Percentiles rank a stretch among this genome's conserved stretches.
Evolutionary conservation across 1,140 invertebrate genomes (phyloP).

Genomic region (Scaptomyza pallida): DNA sequence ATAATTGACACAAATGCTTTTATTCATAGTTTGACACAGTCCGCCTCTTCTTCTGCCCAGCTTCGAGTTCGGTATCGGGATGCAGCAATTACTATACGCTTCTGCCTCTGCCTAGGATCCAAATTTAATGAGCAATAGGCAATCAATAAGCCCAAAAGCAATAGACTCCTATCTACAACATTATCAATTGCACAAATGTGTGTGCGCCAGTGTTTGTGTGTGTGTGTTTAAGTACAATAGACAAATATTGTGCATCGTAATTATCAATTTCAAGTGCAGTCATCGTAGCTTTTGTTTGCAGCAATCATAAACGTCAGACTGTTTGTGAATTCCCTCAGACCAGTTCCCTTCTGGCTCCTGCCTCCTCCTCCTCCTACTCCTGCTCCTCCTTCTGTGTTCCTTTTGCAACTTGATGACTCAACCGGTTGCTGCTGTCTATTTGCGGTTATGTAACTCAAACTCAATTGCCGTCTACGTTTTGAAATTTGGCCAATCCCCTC

Average conservation of each 20-base stretch:
- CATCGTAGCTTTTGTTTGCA: conserved; percentile 72
- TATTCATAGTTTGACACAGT: neutral
- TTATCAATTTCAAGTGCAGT: conserved; percentile 78
- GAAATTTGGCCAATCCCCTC: conserved; percentile 16
- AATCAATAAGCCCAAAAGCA: conserved; percentile 16
- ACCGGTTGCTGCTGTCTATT: conserved; percentile 65
- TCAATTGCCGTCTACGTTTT: conserved; percentile 55
- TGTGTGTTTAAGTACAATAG: conserved; percentile 24
- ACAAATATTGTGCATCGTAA: conserved; percentile 67
- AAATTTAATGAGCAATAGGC: conserved; percentile 21
- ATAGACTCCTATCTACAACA: neutral
- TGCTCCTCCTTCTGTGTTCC: neutral
- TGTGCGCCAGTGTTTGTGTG: conserved; percentile 12
- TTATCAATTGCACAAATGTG: conserved; percentile 16
- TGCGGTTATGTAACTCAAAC: conserved; percentile 72
- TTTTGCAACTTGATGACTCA: conserved; percentile 63
- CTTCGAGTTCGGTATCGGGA: neutral
- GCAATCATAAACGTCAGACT: conserved; percentile 68
- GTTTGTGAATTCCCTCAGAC: conserved; percentile 29
- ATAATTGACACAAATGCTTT: neutral
- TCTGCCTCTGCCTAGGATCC: neutral
- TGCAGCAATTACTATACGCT: neutral
- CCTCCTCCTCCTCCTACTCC: neutral
- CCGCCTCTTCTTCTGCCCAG: neutral
- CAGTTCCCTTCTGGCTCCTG: neutral